Conservation (phyloP, 2,113 vertebrate genomes). For the Pipra filicauda region DNA sequence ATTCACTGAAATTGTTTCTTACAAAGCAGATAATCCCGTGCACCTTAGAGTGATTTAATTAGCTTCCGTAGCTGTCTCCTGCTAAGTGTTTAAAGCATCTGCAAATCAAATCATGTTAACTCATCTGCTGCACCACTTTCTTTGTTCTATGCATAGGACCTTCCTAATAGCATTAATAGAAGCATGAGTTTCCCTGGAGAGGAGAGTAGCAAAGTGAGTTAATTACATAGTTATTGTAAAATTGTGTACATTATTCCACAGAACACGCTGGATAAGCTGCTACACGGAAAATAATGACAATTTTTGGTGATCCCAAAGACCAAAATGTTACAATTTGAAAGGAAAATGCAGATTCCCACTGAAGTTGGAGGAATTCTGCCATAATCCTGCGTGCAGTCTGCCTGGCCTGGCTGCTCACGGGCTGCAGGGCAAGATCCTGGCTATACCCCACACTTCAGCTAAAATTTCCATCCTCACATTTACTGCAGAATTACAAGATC, state of each 20-base stretch:
- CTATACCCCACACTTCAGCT: slow-evolving; percentile 26
- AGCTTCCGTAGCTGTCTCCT: slow-evolving; percentile 77
- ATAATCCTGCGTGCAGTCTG: not conserved
- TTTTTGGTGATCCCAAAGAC: slow-evolving; percentile 57
- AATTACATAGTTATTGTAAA: slow-evolving; percentile 78
- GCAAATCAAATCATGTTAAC: slow-evolving; percentile 84
- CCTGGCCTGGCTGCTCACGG: not conserved
- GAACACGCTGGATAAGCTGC: slow-evolving; percentile 62
- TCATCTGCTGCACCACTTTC: slow-evolving; percentile 73
- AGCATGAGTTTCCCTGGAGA: slow-evolving; percentile 67
- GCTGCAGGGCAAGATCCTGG: not conserved
- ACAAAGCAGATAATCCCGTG: slow-evolving; percentile 78
- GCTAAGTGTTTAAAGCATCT: slow-evolving; percentile 84
- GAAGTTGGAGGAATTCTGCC: not conserved
- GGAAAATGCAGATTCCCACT: not conserved
- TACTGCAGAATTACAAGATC: slow-evolving; percentile 11
- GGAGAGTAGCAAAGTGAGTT: slow-evolving; percentile 72
- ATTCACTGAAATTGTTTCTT: slow-evolving; percentile 79
- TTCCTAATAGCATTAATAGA: slow-evolving; percentile 71
- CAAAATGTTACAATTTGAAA: not conserved
- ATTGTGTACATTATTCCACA: slow-evolving; percentile 73
- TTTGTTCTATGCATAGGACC: slow-evolving; percentile 71
- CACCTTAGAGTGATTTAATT: slow-evolving; percentile 82
- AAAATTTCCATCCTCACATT: slow-evolving; percentile 26
- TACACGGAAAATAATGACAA: slow-evolving; percentile 53